Percentiles rank a stretch among this genome's conserved stretches.
phyloP scores from a whole-genome alignment of 2,888 invertebrate species.

The Leptopilina drosophilae region DNA sequence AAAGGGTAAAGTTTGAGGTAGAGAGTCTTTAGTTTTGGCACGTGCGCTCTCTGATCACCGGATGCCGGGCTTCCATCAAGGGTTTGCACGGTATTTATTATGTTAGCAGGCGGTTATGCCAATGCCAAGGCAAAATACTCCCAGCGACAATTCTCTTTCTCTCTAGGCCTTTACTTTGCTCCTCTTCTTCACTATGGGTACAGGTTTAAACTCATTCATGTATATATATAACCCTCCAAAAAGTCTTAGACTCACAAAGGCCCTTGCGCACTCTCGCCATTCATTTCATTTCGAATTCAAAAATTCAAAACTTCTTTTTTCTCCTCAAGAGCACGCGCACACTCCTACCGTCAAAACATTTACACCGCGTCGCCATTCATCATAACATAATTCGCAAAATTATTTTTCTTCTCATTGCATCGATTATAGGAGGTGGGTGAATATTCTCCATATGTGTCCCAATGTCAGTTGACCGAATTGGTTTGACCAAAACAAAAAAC shows the following conservation, averaged over 20 bases:
- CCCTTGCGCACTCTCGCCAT: slow-evolving; percentile 9
- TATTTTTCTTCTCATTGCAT: too few relatives aligned
- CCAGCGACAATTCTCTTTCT: slow-evolving; percentile 2
- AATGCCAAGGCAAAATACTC: slow-evolving; percentile 44
- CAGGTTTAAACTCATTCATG: slow-evolving; percentile 44
- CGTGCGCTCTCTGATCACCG: slow-evolving; percentile 63
- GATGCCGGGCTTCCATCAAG: slow-evolving; percentile 62
- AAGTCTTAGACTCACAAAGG: slow-evolving; percentile 16
- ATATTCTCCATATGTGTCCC: too few relatives aligned
- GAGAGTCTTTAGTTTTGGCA: slow-evolving; percentile 61
- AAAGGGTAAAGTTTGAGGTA: slow-evolving; percentile 54
- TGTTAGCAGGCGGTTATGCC: slow-evolving; percentile 49
- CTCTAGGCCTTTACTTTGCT: too few relatives aligned
- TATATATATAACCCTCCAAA: slow-evolving; percentile 40
- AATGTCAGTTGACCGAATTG: too few relatives aligned
- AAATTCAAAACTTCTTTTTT: slow-evolving; percentile 6
- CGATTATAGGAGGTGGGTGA: too few relatives aligned
- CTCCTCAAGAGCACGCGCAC: background rate
- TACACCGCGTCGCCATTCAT: background rate
- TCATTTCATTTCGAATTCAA: background rate
- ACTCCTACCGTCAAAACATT: slow-evolving; percentile 1
- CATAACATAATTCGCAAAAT: too few relatives aligned
- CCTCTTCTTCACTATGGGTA: background rate
- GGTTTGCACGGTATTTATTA: slow-evolving; percentile 64
- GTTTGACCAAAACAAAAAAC: too few relatives aligned